Conservation (phyloP, 1,140 invertebrate species). For the Rhynchophorus ferrugineus region DNA sequence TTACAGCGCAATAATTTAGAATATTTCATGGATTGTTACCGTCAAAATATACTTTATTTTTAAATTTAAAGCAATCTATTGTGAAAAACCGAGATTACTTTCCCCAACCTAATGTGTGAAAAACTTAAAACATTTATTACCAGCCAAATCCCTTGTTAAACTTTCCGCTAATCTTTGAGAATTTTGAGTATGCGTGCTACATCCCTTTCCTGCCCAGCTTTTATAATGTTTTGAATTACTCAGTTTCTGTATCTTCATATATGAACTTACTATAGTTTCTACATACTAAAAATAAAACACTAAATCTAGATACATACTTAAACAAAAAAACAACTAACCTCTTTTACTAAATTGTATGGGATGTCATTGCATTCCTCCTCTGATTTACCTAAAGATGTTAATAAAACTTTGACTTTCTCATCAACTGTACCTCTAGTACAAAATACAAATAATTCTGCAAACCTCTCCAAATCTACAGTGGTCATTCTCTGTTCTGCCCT, state of each 20-base stretch:
- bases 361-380: conserved; percentile 46
- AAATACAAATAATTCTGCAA: conserved; percentile 53
- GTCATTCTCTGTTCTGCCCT: conserved; percentile 42
- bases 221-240: conserved; percentile 38
- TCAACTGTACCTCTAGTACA: conserved; percentile 52
- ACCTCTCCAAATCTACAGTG: conserved; percentile 49
- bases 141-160: conserved; percentile 35
- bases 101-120: too few species aligned
- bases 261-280: conserved; percentile 50
- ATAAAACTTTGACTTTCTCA: conserved; percentile 47
- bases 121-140: too few species aligned
- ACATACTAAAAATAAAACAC: conserved; percentile 44
- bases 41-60: too few species aligned
- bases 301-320: too few species aligned
- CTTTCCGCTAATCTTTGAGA: conserved; percentile 39
- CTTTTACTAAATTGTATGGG: conserved; percentile 50
- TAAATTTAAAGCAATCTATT: not conserved
- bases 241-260: conserved; percentile 49
- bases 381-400: conserved; percentile 48
- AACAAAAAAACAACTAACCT: conserved; percentile 37
- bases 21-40: too few species aligned
- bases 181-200: conserved; percentile 36
- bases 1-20: too few species aligned
- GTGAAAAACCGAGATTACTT: too few species aligned
- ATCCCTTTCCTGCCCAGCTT: conserved; percentile 37